phyloP scores from a whole-genome alignment of 2,113 vertebrate species.

The Nanorana parkeri region DNA sequence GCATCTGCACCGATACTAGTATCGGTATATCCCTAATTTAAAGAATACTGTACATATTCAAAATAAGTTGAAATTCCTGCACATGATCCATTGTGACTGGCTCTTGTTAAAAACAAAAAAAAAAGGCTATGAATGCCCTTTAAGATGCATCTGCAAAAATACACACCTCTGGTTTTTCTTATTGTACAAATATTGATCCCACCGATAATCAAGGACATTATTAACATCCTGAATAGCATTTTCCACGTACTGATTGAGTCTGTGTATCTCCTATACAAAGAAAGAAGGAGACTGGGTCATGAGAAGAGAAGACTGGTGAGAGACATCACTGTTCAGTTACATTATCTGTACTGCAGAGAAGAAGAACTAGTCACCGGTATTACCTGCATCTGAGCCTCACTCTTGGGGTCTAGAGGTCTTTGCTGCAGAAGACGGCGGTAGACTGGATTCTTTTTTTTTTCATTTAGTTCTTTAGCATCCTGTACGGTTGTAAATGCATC shows the following conservation, averaged over 20 bases:
- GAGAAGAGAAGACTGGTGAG: background rate
- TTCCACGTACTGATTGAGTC: slow-evolving; percentile 90
- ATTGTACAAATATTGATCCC: slow-evolving; percentile 91
- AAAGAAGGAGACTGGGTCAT: background rate
- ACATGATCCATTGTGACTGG: too few species aligned
- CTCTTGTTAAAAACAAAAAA: too few species aligned
- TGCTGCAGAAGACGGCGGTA: slow-evolving; percentile 91
- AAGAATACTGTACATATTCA: too few species aligned
- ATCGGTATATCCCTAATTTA: too few species aligned
- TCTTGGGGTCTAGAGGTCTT: slow-evolving; percentile 92
- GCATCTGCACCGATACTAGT: too few species aligned
- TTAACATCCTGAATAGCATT: slow-evolving; percentile 95
- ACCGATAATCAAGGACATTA: slow-evolving; percentile 90
- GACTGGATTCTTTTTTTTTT: slow-evolving; percentile 77
- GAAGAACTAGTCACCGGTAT: background rate
- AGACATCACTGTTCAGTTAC: background rate
- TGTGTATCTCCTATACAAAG: slow-evolving; percentile 86
- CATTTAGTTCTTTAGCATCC: slow-evolving; percentile 84
- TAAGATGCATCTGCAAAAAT: background rate
- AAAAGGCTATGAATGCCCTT: too few species aligned
- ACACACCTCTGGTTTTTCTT: slow-evolving; percentile 87
- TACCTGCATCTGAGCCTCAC: slow-evolving; percentile 93
- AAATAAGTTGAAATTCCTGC: too few species aligned
- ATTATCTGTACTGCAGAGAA: background rate
- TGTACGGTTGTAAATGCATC: slow-evolving; percentile 92